Base-by-base conservation (phyloP, 1,140 invertebrate genomes). In the Globodera rostochiensis region DNA sequence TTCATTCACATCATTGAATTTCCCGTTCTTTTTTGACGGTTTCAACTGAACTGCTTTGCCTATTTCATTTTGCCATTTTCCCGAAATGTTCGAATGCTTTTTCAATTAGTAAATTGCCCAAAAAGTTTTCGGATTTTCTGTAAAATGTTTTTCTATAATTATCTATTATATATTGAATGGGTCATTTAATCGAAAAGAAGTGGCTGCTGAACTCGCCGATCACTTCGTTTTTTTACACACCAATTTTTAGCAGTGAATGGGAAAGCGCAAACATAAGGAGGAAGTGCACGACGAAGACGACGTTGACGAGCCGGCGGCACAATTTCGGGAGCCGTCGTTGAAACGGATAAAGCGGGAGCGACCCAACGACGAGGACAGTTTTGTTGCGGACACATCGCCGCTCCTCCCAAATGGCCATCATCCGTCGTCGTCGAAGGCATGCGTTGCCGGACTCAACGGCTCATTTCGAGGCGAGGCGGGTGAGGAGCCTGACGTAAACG, bases 371-470 rank as follows among this genome's bases (percentile, higher is more conserved):
- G 19, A 67, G 4, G n/a, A 67, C 50, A 7, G n/a, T 60, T 53
- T 53, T 53, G 6, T 11, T 64, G 57, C 19, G 57, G 57, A 64
- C 57, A 50, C 25, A n/a, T 13, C 4, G 49, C 66, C n/a, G 49
- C 46, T 25, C 25, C 53, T 45, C 13, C 21, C 25, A 47, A 13
- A 13, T n/a, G 8, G 47, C 73, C 45, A 49, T 21, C 36, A 36
- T 36, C 36, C 46, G 4, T 60, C 53, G 9, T 53, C 13, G 1
- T 9, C n/a, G 36, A 25, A 36, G 67, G n/a, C 11, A 53, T 49
- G 60, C 46, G 57, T 45, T 15, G 19, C 49, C 49, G 50, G 67
- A 49, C 49, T 80, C 19, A 80, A 80, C 75, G 80, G 60, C 25
- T 36, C 69, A 45, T 57, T 53, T 2, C 45, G 8, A 25, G 50